Evolutionary conservation across 2,888 invertebrate genomes (phyloP).

Genomic region (Pseudococcus jackbeardsleyi): DNA sequence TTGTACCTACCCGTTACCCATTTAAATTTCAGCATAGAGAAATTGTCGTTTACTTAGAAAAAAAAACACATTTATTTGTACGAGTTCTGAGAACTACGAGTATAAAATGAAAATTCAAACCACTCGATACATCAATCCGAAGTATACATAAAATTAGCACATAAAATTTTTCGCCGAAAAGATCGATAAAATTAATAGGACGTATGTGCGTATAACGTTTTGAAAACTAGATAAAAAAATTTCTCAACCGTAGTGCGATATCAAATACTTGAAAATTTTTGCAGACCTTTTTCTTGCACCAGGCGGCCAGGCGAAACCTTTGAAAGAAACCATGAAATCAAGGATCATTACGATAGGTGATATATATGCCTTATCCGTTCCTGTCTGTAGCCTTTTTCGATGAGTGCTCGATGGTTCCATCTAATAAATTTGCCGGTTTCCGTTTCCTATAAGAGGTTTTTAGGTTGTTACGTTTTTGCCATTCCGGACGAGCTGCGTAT

Average conservation of each 20-base stretch:
- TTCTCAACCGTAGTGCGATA: neutral
- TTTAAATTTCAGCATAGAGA: no score
- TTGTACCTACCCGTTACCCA: no score
- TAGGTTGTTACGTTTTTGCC: neutral
- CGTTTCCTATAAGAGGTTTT: slow-evolving; percentile 48
- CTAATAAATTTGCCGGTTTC: slow-evolving; percentile 42
- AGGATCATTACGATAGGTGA: slow-evolving; percentile 55
- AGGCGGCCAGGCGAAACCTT: neutral
- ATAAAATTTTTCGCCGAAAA: neutral
- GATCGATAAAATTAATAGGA: slow-evolving; percentile 25
- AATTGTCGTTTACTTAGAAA: no score
- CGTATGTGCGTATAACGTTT: neutral
- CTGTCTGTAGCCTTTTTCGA: slow-evolving; percentile 48
- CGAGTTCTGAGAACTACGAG: neutral
- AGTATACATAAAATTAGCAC: neutral
- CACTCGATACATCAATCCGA: neutral
- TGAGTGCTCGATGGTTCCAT: slow-evolving; percentile 52
- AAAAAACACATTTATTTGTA: no score
- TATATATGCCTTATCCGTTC: slow-evolving; percentile 34
- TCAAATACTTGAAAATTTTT: slow-evolving; percentile 19
- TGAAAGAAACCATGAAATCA: slow-evolving; percentile 32
- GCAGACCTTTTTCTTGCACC: neutral
- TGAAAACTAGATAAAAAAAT: slow-evolving; percentile 17
- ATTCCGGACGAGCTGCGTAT: slow-evolving; percentile 30
- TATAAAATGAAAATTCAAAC: neutral